Evolutionary conservation across 2,113 vertebrate genomes (phyloP).

Genomic region (Malurus melanocephalus): DNA sequence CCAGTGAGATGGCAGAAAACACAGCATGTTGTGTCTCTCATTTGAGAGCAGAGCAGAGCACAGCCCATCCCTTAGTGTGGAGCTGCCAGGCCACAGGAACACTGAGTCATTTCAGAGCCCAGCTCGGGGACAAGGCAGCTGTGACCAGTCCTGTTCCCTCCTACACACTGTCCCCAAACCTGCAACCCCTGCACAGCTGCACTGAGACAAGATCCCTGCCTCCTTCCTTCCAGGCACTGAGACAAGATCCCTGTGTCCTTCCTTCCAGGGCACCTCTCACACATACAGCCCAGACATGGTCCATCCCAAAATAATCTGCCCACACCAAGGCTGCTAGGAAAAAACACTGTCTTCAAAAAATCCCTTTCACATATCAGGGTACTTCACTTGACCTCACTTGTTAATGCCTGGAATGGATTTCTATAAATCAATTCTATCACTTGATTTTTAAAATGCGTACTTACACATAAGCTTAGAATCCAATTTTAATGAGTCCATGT

Average conservation of each 20-base stretch:
- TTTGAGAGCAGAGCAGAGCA: neutral
- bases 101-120: neutral
- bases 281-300: neutral
- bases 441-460: neutral
- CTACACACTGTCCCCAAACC: neutral
- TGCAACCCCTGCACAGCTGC: neutral
- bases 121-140: neutral
- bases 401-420: neutral
- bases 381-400: neutral
- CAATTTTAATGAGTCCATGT: neutral
- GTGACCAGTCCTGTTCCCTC: neutral
- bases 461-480: neutral
- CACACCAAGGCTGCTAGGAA: neutral
- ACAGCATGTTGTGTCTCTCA: neutral
- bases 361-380: neutral
- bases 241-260: neutral
- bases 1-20: neutral
- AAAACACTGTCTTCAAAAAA: neutral
- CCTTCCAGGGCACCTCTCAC: neutral
- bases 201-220: neutral
- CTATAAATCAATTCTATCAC: neutral
- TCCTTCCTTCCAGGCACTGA: too few relatives aligned
- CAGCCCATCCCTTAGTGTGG: neutral
- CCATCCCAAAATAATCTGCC: neutral
- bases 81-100: neutral